These are phyloP conservation scores for Aphrocallistes beatrix DNA, from an alignment of 37 sponge, comb jelly and placozoan genomes.

Conservation along the genomic window DNA sequence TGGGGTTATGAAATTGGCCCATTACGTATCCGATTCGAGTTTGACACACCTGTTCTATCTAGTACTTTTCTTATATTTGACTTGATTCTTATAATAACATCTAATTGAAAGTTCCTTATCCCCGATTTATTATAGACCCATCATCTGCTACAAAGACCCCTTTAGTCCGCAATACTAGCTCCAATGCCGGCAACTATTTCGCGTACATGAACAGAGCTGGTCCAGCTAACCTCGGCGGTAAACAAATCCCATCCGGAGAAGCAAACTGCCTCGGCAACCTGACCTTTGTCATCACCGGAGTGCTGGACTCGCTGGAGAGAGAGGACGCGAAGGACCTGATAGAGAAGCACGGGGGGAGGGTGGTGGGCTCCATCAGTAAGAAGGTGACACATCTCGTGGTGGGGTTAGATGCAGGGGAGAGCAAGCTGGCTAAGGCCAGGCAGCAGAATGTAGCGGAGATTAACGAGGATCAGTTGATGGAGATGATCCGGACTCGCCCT, in stretches of 20 bases:
- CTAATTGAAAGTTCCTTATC: no score
- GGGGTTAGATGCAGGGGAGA: constrained; percentile 72
- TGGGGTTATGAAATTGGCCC: no score
- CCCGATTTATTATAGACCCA: no score
- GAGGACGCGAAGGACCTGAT: constrained; percentile 67
- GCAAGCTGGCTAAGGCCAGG: constrained; percentile 64
- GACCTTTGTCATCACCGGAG: constrained; percentile 59
- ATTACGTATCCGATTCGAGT: no score
- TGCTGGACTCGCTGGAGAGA: constrained; percentile 79
- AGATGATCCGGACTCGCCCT: constrained; percentile 49
- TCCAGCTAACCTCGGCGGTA: background rate
- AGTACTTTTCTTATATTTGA: no score
- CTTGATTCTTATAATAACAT: no score
- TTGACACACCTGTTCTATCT: no score
- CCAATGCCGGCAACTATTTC: background rate
- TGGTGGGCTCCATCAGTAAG: constrained; percentile 64
- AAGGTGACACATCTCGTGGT: constrained; percentile 74
- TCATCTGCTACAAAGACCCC: no score
- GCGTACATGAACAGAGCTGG: constrained; percentile 9
- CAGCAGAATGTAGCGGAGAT: constrained; percentile 45
- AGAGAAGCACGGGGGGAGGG: constrained; percentile 76
- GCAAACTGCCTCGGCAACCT: constrained; percentile 37
- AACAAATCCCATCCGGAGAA: constrained; percentile 11
- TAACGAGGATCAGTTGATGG: constrained; percentile 72
- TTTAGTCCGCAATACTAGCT: background rate